Conservation (phyloP, 2,888 invertebrate species). For the Girardia tigrina region DNA sequence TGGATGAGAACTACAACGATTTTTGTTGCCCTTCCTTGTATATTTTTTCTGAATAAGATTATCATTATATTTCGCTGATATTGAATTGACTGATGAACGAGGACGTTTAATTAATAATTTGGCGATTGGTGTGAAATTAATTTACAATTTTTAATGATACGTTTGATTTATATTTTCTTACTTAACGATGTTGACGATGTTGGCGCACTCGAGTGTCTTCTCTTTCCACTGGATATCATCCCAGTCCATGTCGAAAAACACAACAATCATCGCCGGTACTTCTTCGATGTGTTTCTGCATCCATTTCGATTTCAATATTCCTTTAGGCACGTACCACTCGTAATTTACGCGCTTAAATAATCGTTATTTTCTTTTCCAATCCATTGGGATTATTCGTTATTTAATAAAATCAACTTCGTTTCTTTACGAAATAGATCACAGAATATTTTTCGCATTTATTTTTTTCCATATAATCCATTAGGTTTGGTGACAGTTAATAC, state of each 20-base stretch:
- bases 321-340: constrained; percentile 72
- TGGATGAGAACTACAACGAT: constrained; percentile 80
- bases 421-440: no score
- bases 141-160: no score
- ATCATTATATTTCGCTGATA: constrained; percentile 19
- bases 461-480: no score
- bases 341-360: constrained; percentile 63
- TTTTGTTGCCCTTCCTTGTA: constrained; percentile 51
- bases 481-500: no score
- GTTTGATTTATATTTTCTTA: constrained; percentile 39
- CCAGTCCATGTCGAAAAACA: constrained; percentile 95
- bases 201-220: constrained; percentile 80
- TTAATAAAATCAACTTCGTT: no score
- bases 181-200: constrained; percentile 62
- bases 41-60: constrained; percentile 46
- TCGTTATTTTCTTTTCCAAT: no score
- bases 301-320: constrained; percentile 84
- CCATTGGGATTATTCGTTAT: no score
- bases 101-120: no score
- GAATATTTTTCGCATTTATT: no score
- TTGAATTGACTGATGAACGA: no score
- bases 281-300: constrained; percentile 75
- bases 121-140: no score
- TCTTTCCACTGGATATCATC: constrained; percentile 83
- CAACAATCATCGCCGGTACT: constrained; percentile 77